phyloP scores from a whole-genome alignment of 1,140 invertebrate genomes.

The Euura saliciscinereae region DNA sequence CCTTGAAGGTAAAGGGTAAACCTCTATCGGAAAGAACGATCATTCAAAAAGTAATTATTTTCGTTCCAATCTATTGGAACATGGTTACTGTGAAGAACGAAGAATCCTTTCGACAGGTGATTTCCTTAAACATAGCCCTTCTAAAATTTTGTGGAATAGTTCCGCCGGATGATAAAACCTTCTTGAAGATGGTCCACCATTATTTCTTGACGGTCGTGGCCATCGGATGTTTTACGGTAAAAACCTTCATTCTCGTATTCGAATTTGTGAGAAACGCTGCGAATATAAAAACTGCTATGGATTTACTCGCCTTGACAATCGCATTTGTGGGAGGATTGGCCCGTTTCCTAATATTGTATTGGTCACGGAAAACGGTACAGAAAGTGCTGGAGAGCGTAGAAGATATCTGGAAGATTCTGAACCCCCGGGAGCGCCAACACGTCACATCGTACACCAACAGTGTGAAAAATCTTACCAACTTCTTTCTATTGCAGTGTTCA shows the following conservation, averaged over 20 bases:
- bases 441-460: constrained; percentile 28
- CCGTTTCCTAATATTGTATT: constrained; percentile 27
- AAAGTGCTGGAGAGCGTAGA: constrained; percentile 27
- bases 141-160: constrained; percentile 32
- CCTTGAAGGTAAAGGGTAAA: not conserved
- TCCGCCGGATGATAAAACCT: constrained; percentile 2
- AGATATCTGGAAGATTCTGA: constrained; percentile 28
- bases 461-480: constrained; percentile 25
- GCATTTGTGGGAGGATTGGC: constrained; percentile 33
- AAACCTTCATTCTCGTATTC: constrained; percentile 24
- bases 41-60: not conserved
- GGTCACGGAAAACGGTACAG: constrained; percentile 22
- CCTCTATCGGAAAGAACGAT: not conserved
- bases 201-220: constrained; percentile 23
- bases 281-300: constrained; percentile 20
- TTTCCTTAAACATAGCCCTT: constrained; percentile 29
- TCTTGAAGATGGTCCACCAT: constrained; percentile 7
- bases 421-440: constrained; percentile 18
- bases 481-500: constrained; percentile 30
- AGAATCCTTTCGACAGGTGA: constrained; percentile 8
- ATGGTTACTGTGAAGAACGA: not conserved
- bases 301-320: constrained; percentile 32
- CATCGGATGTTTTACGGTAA: constrained; percentile 22
- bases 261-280: constrained; percentile 20
- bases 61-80: not conserved